Evolutionary conservation across 53 echinoderm and acorn worm species (phyloP), one percentile per base, ranked within the genome.

Genomic region (Holothuria scabra): DNA sequence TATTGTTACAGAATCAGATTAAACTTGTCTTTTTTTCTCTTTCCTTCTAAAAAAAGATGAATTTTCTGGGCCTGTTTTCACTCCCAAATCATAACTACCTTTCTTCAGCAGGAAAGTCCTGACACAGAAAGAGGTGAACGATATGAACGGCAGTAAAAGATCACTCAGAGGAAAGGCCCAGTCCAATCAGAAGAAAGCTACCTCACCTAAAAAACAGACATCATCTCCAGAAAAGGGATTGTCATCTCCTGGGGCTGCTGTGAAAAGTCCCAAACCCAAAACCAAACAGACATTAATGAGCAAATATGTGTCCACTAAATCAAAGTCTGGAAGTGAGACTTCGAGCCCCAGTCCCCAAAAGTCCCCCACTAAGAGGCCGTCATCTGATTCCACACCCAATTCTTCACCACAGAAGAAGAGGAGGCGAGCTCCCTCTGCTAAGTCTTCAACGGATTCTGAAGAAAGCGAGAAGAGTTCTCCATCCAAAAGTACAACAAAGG

Each of bases 401-500:
- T 26, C 72, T 11, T 72, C 72, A 25, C 72, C 72, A 20, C 46
- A 46, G 12, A 72, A 72, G 48, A 23, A 38, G 72, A 72, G 72
- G 34, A 72, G 46, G 22, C 72, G 70, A 34, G 84, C 71, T 59
- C 28, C 12, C 1, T 12, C 83, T 0, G 52, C 48, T 7, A 82
- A 82, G 25, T 64, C 59, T 33, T 79, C 65, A 57, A 22, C 28
- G 16, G 16, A 56, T 20, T 29, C 62, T 4, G 61, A 21, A 33
- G 41, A 63, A 25, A 76, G 76, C 5, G 67, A 34, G 24, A 82
- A 79, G 10, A 64, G 16, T 21, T 49, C 86, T 28, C 79, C 79
- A 7, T 65, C 66, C 46, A 87, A 84, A 66, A 84, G 35, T 21
- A 81, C 84, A 34, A 89, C 66, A 55, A 79, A 78, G 60, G 46